Percentiles rank a stretch among this genome's conserved stretches.
Conservation (phyloP, 2,888 invertebrate genomes). For the Agrochola macilenta region DNA sequence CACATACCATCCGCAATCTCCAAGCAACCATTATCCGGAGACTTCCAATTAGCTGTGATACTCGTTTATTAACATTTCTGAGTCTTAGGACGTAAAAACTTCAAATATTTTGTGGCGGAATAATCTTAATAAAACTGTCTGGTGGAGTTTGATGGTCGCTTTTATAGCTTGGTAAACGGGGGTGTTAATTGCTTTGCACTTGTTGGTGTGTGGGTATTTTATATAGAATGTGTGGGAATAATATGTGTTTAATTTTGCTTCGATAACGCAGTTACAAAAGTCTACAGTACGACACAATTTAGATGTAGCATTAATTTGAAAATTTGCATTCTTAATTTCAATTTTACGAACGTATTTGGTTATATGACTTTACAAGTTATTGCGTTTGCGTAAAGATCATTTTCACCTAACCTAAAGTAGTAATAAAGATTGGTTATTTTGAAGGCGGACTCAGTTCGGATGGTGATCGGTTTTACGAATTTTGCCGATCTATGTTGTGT, state of each 20-base stretch:
- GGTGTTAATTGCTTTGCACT: conserved; percentile 40
- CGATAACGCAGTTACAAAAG: not conserved
- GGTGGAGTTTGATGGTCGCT: conserved; percentile 47
- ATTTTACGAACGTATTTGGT: too few species aligned
- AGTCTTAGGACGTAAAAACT: conserved; percentile 59
- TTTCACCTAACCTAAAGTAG: too few species aligned
- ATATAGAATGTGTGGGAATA: not conserved
- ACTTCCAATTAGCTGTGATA: conserved; percentile 67
- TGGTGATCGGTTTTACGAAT: too few species aligned
- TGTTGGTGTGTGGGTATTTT: conserved; percentile 18
- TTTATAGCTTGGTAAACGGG: conserved; percentile 56
- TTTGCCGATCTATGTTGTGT: too few species aligned
- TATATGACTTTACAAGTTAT: too few species aligned
- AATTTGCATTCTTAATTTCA: too few species aligned
- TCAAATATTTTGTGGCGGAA: conserved; percentile 65
- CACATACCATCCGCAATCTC: conserved; percentile 68
- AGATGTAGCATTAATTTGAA: too few species aligned
- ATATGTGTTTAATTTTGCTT: not conserved
- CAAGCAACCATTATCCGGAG: conserved; percentile 62
- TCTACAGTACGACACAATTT: too few species aligned
- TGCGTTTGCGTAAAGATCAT: too few species aligned
- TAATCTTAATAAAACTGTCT: conserved; percentile 63
- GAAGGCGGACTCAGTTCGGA: too few species aligned
- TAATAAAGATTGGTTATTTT: too few species aligned
- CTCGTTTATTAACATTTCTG: conserved; percentile 66